A percentile compares a stretch with the other conserved stretches of the same genome.
phyloP scores from a whole-genome alignment of 1,140 invertebrate genomes.

The Monomorium pharaonis region DNA sequence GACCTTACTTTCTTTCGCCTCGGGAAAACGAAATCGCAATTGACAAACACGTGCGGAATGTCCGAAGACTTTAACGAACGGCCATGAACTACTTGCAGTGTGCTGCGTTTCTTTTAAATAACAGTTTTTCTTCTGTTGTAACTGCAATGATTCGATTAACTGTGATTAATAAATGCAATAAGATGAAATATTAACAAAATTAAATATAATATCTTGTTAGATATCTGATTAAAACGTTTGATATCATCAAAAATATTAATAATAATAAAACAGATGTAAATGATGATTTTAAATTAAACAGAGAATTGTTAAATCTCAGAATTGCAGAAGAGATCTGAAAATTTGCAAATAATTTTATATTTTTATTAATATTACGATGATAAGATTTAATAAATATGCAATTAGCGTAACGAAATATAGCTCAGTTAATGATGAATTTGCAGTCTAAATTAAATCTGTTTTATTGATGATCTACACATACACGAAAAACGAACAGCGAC shows the following conservation, averaged over 20 bases:
- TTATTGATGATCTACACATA: conserved; percentile 48
- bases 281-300: neutral
- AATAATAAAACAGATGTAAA: neutral
- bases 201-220: neutral
- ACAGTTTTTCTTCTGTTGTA: neutral
- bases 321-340: neutral
- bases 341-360: neutral
- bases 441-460: neutral
- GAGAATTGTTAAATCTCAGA: neutral
- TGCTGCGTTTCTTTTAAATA: neutral
- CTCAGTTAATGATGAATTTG: neutral
- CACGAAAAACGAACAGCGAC: conserved; percentile 22
- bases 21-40: conserved; percentile 57
- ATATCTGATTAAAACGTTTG: neutral
- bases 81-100: conserved; percentile 5
- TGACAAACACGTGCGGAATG: conserved; percentile 16
- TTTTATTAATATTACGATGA: neutral
- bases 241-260: neutral
- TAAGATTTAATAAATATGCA: neutral
- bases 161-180: neutral
- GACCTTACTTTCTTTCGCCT: conserved; percentile 55
- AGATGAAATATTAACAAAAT: neutral
- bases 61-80: conserved; percentile 20
- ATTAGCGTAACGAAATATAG: neutral
- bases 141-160: neutral